Base-by-base conservation (phyloP, 2,113 vertebrate genomes). In the Chaetops frenatus region DNA sequence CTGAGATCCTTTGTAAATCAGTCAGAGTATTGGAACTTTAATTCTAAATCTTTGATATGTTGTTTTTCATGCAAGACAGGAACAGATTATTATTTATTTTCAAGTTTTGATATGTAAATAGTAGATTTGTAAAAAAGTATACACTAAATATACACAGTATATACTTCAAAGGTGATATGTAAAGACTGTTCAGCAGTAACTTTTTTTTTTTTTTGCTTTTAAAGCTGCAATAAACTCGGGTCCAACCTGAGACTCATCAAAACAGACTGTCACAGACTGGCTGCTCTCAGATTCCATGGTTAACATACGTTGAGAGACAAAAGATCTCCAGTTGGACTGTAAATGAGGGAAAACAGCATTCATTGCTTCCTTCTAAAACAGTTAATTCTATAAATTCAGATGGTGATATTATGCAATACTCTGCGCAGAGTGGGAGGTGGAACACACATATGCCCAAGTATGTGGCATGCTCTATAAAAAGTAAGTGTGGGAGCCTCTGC, bases 371-470 rank as follows among this genome's bases (percentile, higher is more conserved):
- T 61, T 81, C 67, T 81, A 70, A 83, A 77, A 19, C 70, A 4
- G 47, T 69, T 62, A 86, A 69, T 92, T 92, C 91, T 87, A 19
- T 89, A 81, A 74, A 94, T 92, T 94, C 77, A 83, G 84, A 48
- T 54, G 69, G 72, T 36, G 38, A 3, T 44, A 86, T 95, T 95
- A 95, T 57, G 61, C 89, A 94, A 92, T 56, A 22, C 35, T 40
- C 73, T 7, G 65, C 70, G 2, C 20, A 19, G 72, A 91, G 88
- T 86, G 88, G 94, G 92, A 94, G 88, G 71, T 47, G 51, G 65
- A 89, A 77, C 25, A 12, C 51, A 45, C 62, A 33, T 62, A 36
- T 82, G 88, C 88, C 58, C 44, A 60, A 78, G 62, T 42, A 80
- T 77, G 66, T 79, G 81, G 57, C 21, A 54, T 0, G 15, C 53